Evolutionary conservation across 2,888 invertebrate species (phyloP).

Genomic region (Podabrus alpinus): DNA sequence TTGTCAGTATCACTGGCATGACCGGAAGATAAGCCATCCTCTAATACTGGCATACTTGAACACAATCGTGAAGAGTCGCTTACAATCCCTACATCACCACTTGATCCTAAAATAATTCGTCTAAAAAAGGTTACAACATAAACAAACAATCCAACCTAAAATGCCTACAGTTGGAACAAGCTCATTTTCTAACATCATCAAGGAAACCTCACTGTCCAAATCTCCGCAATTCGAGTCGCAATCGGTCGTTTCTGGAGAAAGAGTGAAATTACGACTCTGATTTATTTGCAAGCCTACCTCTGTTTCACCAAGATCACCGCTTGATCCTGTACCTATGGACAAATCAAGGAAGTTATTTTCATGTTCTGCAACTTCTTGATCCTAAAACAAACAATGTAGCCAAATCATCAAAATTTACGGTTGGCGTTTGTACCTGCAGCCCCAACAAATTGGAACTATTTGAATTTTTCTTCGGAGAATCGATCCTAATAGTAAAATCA

Average conservation of each 20-base stretch:
- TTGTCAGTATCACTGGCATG: slow-evolving; percentile 92
- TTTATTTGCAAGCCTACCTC: slow-evolving; percentile 67
- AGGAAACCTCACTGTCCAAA: slow-evolving; percentile 82
- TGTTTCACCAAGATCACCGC: slow-evolving; percentile 68
- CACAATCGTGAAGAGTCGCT: slow-evolving; percentile 69
- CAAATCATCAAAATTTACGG: too few relatives aligned
- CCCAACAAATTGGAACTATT: slow-evolving; percentile 63
- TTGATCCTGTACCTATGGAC: slow-evolving; percentile 65
- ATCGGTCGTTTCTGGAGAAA: slow-evolving; percentile 92
- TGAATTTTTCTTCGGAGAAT: slow-evolving; percentile 64
- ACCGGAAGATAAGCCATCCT: slow-evolving; percentile 92
- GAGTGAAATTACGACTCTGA: slow-evolving; percentile 81
- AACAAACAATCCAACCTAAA: slow-evolving; percentile 40
- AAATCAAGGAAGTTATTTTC: slow-evolving; percentile 65
- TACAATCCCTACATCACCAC: slow-evolving; percentile 64
- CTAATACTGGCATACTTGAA: slow-evolving; percentile 87
- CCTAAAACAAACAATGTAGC: slow-evolving; percentile 48
- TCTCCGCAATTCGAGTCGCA: slow-evolving; percentile 88
- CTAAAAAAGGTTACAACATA: neutral
- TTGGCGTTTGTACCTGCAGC: slow-evolving; percentile 57
- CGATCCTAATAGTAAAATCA: slow-evolving; percentile 55
- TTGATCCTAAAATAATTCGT: slow-evolving; percentile 53
- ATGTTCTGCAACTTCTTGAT: slow-evolving; percentile 59
- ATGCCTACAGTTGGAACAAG: slow-evolving; percentile 53
- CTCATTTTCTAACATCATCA: slow-evolving; percentile 74